These are phyloP conservation scores for Kradibia gibbosae DNA, from an alignment of 1,140 invertebrate species.

Conservation along the genomic window DNA sequence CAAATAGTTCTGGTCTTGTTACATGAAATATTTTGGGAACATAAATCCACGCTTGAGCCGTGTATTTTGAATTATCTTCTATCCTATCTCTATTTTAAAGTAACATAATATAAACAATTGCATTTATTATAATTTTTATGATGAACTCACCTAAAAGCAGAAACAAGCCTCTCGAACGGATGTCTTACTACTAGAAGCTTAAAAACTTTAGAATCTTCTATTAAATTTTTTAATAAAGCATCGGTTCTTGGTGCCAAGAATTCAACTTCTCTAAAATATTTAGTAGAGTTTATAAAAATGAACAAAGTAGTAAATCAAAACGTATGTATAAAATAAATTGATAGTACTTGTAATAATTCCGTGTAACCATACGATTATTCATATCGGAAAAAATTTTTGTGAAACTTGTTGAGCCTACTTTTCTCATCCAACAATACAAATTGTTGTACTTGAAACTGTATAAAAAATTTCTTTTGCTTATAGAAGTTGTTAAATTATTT, in stretches of 20 bases:
- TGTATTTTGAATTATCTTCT: constrained; percentile 68
- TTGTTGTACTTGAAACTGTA: constrained; percentile 60
- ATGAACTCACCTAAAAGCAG: constrained; percentile 68
- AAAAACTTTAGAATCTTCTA: constrained; percentile 57
- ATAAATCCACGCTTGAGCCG: constrained; percentile 68
- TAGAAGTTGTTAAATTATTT: constrained; percentile 61
- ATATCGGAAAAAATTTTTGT: constrained; percentile 67
- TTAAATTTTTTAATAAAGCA: constrained; percentile 54
- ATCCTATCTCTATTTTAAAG: constrained; percentile 67
- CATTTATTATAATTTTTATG: constrained; percentile 25
- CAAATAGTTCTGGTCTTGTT: constrained; percentile 66
- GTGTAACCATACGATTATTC: constrained; percentile 51
- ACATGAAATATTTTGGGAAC: constrained; percentile 66
- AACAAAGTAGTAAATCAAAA: background rate
- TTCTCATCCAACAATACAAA: constrained; percentile 71
- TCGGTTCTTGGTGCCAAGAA: constrained; percentile 57
- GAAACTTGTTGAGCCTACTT: constrained; percentile 69
- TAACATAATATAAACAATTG: background rate
- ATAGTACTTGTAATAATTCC: constrained; percentile 63
- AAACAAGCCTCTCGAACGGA: constrained; percentile 73
- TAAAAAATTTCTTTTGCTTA: constrained; percentile 64
- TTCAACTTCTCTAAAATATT: constrained; percentile 62
- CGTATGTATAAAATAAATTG: background rate
- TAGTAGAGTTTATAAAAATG: background rate
- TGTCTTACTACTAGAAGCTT: constrained; percentile 72